These are phyloP conservation scores for Elaphurus davidianus DNA, from an alignment of 2,113 vertebrate species.

Conservation along the genomic window DNA sequence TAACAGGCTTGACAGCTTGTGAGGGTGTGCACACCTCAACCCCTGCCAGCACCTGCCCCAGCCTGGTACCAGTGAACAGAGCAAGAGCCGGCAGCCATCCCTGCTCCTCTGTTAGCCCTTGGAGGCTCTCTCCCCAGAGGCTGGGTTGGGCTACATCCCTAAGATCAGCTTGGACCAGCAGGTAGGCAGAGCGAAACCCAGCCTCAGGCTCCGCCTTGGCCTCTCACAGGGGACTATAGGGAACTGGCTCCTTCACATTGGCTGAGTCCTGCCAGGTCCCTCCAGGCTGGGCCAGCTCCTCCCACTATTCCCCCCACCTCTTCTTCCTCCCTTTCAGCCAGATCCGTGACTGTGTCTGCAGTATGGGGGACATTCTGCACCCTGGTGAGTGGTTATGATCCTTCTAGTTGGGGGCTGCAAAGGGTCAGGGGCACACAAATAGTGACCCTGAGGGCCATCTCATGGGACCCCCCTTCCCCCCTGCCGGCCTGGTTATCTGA, in stretches of 20 bases:
- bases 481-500: neutral
- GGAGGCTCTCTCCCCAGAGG: neutral
- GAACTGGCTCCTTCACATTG: constrained; percentile 1
- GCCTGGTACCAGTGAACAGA: neutral
- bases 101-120: neutral
- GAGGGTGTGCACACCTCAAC: neutral
- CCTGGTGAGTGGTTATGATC: constrained; percentile 62
- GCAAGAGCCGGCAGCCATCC: neutral
- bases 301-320: neutral
- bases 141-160: neutral
- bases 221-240: constrained; percentile 1
- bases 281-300: constrained; percentile 43
- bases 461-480: neutral
- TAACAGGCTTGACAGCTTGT: neutral
- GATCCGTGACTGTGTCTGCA: constrained; percentile 34
- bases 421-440: constrained; percentile 12
- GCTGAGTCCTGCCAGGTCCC: constrained; percentile 25
- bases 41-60: neutral
- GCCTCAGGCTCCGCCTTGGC: constrained; percentile 35
- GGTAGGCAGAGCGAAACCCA: neutral
- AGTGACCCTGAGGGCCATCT: neutral
- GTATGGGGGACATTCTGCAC: constrained; percentile 61
- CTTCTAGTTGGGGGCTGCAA: neutral
- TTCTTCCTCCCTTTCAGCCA: constrained; percentile 35
- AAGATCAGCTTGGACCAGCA: constrained; percentile 34